phyloP scores from a whole-genome alignment of 2,113 vertebrate species.

The Tympanuchus pallidicinctus region DNA sequence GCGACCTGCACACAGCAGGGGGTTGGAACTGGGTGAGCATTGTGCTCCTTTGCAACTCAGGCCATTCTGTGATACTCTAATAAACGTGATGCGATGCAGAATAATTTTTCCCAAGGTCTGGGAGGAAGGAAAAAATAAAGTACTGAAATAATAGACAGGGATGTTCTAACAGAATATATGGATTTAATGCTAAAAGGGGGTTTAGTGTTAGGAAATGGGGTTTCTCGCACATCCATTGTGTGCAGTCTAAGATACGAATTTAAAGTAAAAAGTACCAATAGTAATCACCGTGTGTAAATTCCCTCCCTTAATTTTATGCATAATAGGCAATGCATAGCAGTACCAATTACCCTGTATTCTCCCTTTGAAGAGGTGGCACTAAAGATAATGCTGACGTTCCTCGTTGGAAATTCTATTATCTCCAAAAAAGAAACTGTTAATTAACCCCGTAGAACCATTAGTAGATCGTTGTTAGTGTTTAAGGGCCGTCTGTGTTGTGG shows the following conservation, averaged over 20 bases:
- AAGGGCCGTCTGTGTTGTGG: conserved; percentile 40
- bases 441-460: conserved; percentile 65
- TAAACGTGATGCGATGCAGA: background rate
- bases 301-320: conserved; percentile 26
- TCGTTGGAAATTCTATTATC: conserved; percentile 52
- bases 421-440: conserved; percentile 72
- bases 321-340: conserved; percentile 36
- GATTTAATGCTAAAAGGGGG: background rate
- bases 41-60: no score
- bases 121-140: fast-evolving
- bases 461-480: conserved; percentile 46
- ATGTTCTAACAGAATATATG: background rate
- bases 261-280: background rate
- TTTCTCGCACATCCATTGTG: background rate
- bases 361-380: conserved; percentile 62
- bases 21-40: no score
- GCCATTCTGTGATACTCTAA: background rate
- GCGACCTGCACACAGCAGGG: no score
- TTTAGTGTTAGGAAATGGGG: no score
- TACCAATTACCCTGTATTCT: conserved; percentile 50
- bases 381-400: conserved; percentile 46
- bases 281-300: conserved; percentile 44
- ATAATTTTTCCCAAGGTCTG: background rate
- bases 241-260: background rate
- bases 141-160: fast-evolving